Conservation (phyloP, 1,140 invertebrate genomes). For the Nasonia vitripennis region DNA sequence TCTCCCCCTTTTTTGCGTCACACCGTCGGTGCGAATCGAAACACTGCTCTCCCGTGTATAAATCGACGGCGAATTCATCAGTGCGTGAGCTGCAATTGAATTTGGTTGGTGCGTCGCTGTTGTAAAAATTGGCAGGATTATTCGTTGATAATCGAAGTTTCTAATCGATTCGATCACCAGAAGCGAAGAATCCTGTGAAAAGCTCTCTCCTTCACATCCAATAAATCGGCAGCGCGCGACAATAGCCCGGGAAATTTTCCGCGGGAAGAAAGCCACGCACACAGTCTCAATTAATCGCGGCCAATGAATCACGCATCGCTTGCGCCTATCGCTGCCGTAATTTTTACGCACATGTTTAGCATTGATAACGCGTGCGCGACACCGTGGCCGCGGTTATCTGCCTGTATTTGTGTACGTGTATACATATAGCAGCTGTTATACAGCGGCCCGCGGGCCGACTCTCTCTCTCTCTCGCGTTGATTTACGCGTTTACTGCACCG, state of each 20-base stretch:
- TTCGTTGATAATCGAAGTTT: too few species aligned
- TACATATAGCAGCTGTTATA: constrained; percentile 63
- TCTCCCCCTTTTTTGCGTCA: background rate
- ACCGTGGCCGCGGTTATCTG: constrained; percentile 46
- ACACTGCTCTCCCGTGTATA: background rate
- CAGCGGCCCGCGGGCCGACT: constrained; percentile 38
- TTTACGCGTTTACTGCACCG: constrained; percentile 37
- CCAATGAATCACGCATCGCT: constrained; percentile 71
- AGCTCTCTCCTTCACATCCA: background rate
- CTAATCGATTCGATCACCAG: too few species aligned
- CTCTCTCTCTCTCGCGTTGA: background rate
- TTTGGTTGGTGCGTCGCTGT: background rate
- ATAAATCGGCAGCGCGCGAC: background rate
- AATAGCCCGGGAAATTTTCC: background rate
- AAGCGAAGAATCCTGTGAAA: too few species aligned
- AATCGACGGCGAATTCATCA: background rate
- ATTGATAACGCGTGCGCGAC: constrained; percentile 66
- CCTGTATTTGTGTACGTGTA: constrained; percentile 58
- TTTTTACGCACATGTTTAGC: constrained; percentile 70
- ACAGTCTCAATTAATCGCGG: constrained; percentile 68
- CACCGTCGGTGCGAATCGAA: background rate
- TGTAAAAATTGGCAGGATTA: background rate
- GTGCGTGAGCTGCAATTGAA: background rate
- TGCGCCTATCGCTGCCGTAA: constrained; percentile 50
- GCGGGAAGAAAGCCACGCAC: background rate